Percentiles rank a stretch among this genome's conserved stretches.
Evolutionary conservation across 2,797 vertebrate genomes (phyloP).

Genomic region (Diplodus puntazzo): DNA sequence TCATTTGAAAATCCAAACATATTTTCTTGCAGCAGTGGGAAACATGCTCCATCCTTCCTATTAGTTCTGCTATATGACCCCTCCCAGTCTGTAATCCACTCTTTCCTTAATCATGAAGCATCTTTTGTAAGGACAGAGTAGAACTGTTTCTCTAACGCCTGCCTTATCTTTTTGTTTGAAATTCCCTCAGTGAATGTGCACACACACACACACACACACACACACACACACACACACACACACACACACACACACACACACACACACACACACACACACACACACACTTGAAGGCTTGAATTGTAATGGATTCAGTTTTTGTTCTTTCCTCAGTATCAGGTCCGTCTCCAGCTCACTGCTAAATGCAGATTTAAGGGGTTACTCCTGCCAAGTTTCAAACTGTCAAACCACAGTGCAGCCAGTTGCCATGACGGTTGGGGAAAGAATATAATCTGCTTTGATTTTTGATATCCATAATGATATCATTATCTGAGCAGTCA

Average conservation of each 20-base stretch:
- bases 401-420: constrained; percentile 30
- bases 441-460: constrained; percentile 49
- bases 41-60: constrained; percentile 53
- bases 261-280: not conserved
- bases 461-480: constrained; percentile 56
- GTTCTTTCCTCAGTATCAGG: constrained; percentile 22
- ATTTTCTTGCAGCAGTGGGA: constrained; percentile 62
- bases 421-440: constrained; percentile 27
- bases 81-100: constrained; percentile 34
- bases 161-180: constrained; percentile 42
- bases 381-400: constrained; percentile 59
- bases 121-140: not conserved
- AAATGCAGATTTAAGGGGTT: constrained; percentile 48
- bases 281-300: constrained; percentile 24
- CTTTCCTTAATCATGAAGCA: constrained; percentile 40
- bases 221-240: no score
- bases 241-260: not conserved
- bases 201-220: no score
- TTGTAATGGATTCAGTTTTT: constrained; percentile 31
- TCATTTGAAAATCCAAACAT: constrained; percentile 75
- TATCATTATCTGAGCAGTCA: constrained; percentile 49
- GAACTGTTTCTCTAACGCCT: constrained; percentile 13
- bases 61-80: constrained; percentile 61
- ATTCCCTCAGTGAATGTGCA: constrained; percentile 9
- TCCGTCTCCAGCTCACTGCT: constrained; percentile 43